Conservation (phyloP, 2,113 vertebrate genomes). For the Trochalopteron elliotii region DNA sequence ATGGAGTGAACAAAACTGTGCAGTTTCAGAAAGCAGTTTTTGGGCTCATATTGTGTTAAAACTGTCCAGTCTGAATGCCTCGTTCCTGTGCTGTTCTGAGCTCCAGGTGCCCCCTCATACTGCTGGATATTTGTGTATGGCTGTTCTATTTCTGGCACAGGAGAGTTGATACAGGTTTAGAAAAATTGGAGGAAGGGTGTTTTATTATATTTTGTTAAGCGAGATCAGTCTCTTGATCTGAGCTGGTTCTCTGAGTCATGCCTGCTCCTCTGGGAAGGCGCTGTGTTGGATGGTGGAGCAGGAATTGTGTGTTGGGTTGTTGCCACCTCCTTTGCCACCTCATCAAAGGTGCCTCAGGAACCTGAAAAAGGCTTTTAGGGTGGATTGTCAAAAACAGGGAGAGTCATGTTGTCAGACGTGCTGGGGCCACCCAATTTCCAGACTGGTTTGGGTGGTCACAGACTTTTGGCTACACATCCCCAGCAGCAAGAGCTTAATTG, state of each 20-base stretch:
- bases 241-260: not conserved
- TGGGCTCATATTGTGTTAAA: not conserved
- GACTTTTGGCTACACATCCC: not conserved
- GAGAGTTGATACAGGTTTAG: not conserved
- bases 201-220: not conserved
- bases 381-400: not conserved
- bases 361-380: not conserved
- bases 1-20: not conserved
- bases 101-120: not conserved
- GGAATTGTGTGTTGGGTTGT: not conserved
- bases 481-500: not conserved
- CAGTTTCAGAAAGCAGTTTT: not conserved
- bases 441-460: not conserved
- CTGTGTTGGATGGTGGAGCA: not conserved
- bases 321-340: not conserved
- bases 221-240: not conserved
- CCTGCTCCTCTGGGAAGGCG: fast-evolving
- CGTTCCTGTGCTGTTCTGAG: fast-evolving
- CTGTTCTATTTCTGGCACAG: not conserved
- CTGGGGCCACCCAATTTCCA: not conserved
- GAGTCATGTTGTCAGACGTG: not conserved
- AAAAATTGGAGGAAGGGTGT: not conserved
- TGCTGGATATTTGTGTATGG: fast-evolving
- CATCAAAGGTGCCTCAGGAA: not conserved
- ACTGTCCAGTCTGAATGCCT: not conserved